phyloP scores from a whole-genome alignment of 1,140 invertebrate genomes.

The Myzus persicae region DNA sequence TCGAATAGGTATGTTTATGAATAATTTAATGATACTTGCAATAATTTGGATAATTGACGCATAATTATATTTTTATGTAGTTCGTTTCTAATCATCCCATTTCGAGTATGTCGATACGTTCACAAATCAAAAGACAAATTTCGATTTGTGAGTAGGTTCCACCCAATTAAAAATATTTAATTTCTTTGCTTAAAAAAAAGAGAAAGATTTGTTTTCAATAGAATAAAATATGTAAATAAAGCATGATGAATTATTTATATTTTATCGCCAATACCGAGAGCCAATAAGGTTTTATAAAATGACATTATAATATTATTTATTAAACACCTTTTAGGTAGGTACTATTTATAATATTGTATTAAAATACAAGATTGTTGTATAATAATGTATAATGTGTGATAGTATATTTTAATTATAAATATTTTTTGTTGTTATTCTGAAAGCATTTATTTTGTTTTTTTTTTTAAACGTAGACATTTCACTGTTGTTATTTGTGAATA shows the following conservation, averaged over 20 bases:
- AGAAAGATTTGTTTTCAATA: background rate
- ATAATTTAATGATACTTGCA: background rate
- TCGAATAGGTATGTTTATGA: background rate
- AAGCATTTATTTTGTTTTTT: background rate
- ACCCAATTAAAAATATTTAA: background rate
- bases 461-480: too few species aligned
- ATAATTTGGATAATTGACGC: background rate
- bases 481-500: background rate
- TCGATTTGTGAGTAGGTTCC: background rate
- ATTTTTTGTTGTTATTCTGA: background rate
- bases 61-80: too few species aligned
- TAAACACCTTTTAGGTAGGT: too few species aligned
- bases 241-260: background rate
- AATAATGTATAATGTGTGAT: too few species aligned
- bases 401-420: too few species aligned
- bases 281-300: too few species aligned
- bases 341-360: too few species aligned
- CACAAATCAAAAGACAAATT: too few species aligned
- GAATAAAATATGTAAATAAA: background rate
- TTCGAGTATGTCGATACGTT: too few species aligned
- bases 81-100: too few species aligned
- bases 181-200: background rate
- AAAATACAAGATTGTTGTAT: too few species aligned
- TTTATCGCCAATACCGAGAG: background rate
- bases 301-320: too few species aligned